These are phyloP conservation scores for Oryzias javanicus DNA, from an alignment of 2,113 vertebrate genomes.

Conservation along the genomic window DNA sequence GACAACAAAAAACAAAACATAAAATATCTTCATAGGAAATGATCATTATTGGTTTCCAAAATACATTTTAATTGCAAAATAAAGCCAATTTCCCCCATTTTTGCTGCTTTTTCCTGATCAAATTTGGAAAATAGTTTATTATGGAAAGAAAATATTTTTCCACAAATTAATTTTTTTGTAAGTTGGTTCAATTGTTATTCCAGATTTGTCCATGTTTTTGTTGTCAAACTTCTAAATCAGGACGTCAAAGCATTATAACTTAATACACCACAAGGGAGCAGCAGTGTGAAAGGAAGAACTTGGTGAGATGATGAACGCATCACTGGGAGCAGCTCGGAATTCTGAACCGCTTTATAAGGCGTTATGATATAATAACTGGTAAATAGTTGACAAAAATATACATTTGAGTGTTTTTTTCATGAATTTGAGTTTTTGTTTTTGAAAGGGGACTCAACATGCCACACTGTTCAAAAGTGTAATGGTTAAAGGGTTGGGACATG, in stretches of 20 bases:
- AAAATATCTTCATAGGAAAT: no score
- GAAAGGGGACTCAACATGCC: no score
- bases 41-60: no score
- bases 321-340: constrained; percentile 1
- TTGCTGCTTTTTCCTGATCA: no score
- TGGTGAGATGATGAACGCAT: constrained; percentile 6
- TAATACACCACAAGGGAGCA: constrained; percentile 84
- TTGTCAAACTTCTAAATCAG: constrained; percentile 36
- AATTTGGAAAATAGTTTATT: no score
- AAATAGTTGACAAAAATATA: not conserved
- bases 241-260: constrained; percentile 42
- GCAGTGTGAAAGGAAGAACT: constrained; percentile 80
- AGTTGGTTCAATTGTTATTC: constrained; percentile 10
- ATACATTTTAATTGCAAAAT: no score
- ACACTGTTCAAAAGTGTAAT: no score
- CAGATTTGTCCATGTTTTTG: constrained; percentile 21
- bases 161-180: not conserved
- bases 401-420: no score
- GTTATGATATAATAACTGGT: not conserved
- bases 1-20: no score
- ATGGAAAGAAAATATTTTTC: not conserved
- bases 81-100: no score
- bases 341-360: not conserved
- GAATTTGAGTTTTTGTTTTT: no score
- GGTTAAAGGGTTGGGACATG: constrained; percentile 41